Percentiles rank a stretch among this genome's conserved stretches.
Evolutionary conservation across 2,797 vertebrate species (phyloP).

Genomic region (Columba guinea): DNA sequence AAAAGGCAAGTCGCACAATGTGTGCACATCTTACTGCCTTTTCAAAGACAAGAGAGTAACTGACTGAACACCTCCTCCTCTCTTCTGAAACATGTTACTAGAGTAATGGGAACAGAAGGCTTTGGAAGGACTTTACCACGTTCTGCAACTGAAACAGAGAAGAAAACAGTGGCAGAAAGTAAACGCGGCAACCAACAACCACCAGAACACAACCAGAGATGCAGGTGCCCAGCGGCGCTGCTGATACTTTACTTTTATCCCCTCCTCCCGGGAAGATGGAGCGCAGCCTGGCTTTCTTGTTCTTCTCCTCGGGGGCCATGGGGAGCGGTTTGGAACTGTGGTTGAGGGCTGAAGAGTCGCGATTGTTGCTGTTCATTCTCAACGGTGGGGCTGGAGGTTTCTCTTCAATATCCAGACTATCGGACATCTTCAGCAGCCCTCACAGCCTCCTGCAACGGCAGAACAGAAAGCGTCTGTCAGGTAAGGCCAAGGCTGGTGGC

Average conservation of each 20-base stretch:
- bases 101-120: conserved; percentile 13
- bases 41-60: neutral
- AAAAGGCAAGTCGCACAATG: neutral
- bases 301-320: conserved; percentile 99
- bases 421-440: conserved; percentile 96
- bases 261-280: conserved; percentile 98
- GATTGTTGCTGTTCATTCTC: conserved; percentile 99
- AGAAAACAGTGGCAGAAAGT: neutral
- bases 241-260: conserved; percentile 95
- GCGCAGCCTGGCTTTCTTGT: conserved; percentile 97
- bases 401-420: conserved; percentile 97
- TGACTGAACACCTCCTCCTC: conserved; percentile 22
- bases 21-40: neutral
- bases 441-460: conserved; percentile 84
- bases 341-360: conserved; percentile 93
- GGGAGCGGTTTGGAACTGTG: conserved; percentile 97
- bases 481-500: neutral
- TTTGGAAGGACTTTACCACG: neutral
- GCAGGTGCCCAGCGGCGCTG: neutral
- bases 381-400: conserved; percentile 97
- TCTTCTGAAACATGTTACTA: conserved; percentile 26
- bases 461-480: neutral
- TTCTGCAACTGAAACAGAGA: neutral
- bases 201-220: neutral
- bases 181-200: neutral